Evolutionary conservation across 2,797 vertebrate species (phyloP), one percentile per base, ranked within the genome.

Genomic region (Cynodonichthys magdalenae): DNA sequence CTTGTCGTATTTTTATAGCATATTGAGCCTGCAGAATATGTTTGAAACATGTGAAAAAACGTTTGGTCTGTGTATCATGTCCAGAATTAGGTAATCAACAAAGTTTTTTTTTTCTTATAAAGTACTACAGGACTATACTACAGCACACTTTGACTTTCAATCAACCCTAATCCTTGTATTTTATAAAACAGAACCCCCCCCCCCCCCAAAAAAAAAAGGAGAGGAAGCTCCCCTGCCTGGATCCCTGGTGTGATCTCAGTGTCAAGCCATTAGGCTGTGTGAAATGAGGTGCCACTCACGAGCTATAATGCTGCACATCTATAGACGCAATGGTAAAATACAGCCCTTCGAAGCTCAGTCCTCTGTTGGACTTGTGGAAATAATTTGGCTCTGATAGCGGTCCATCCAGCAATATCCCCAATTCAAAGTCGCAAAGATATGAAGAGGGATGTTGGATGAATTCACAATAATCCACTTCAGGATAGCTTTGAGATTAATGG

Each of bases 261-360:
- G 92, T 94, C 93, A 94, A 93, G 89, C 92, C 92, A 94, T 94
- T 93, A 94, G 92, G 89, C 91, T 91, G 92, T 93, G 93, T 93
- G 92, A 93, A 93, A 94, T 94, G 92, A 94, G 93, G 90, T 94
- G 94, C 92, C 93, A 93, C 92, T 94, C 93, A 93, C 91, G 89
- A 93, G 87, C 92, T 91, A 92, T 92, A 93, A 93, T 89, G 88
- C 92, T 75, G 85, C 80, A 86, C 85, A 82, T 86, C 89, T 90
- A 84, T 86, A 84, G 80, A 90, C 89, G 80, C 85, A 80, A 74
- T 69, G 86, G 84, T 82, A 85, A 89, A 91, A 90, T 87, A 89
- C 72, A 89, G 75, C 85, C 80, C 68, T 71, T 77, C 83, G 76
- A 72, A 79, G 84, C 77, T 80, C 81, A 82, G 77, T 70, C 67